Base-by-base conservation (phyloP, 2,113 vertebrate species). In the Dissostichus mawsoni region DNA sequence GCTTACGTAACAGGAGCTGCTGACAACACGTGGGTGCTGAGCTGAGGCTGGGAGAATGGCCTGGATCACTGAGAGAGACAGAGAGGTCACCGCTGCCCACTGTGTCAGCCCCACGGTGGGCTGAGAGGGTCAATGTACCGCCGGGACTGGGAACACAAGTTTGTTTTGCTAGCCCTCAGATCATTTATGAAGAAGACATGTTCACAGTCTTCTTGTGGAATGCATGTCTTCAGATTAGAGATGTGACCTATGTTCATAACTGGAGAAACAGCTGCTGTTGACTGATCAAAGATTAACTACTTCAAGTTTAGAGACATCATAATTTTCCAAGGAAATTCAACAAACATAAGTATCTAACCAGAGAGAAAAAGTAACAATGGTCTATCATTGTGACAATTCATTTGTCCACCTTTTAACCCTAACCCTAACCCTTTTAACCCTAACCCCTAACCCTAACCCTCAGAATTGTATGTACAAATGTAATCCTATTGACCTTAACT, bases 1-100 rank as follows among this genome's bases (percentile, higher is more conserved):
- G 56, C 78, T 94, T 94, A 93, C 77, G 83, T 93, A 94, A 94
- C 63, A 59, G 85, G 88, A 84, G 80, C 87, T 84, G 90, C 89
- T 87, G 90, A 90, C 83, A 91, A 90, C 90, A 93, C 87, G 92
- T 93, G 92, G 92, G 89, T 78, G 88, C 86, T 69, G 91, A 90
- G 86, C 88, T 56, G 82, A 65, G 75, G 83, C 79, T 56, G 80
- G 81, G 84, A 86, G 91, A 84, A 86, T 20, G 79, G 79, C 84
- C 85, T 70, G 89, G 89, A 91, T 92, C 90, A 80, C 70, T 18
- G 81, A 71, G 75, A 81, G 88, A 82, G 70, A 81, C 65, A 13
- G 77, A 59, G 84, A 90, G 92, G 89, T 93, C 92, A 92, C 71
- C 72, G 5, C 48, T 25, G 76, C 75, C 83, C 69, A 81, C 83